Base-by-base conservation (phyloP, 2,888 invertebrate genomes). In the Agonopterix heracliana region DNA sequence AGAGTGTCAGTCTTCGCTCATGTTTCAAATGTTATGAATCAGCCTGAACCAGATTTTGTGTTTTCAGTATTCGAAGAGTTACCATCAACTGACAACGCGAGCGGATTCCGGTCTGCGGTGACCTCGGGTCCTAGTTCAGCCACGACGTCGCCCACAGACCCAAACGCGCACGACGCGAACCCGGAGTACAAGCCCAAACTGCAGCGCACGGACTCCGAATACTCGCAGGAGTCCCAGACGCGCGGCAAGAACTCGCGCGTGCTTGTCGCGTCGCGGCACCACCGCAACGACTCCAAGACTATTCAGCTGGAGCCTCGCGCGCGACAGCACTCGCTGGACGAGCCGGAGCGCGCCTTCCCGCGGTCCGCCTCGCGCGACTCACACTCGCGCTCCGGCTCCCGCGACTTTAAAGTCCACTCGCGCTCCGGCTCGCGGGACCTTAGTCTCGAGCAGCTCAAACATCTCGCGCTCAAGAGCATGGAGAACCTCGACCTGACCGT, bases 11-110 rank as follows among this genome's bases (percentile, higher is more conserved):
- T 26, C 5, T 26, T 3, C 7, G 26, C 7, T 26, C 3, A 26
- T 3, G 26, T 26, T 26, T 26, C 26, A 26, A 26, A 26, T 26
- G 26, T 26, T 26, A 26, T 26, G 0, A 26, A 26, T 26, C 26
- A 26, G n/a, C 26, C 26, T 26, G 1, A 26, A 26, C 26, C 26
- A 26, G 5, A 26, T 26, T 26, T n/a, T 46, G 2, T 46, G 41
- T 51, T 66, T 75, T 0, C 69, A 95, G 94, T 95, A 50, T 95
- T 95, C 72, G 94, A 94, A 67, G 95, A 95, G 68, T 91, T 93
- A 52, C 90, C 91, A 41, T 89, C 89, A 0, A 79, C 87, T 11
- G 89, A 90, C 53, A 89, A 90, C 75, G 81, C 88, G 50, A 86
- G 86, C 64, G 89, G 82, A 0, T 81, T 82, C 64, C 73, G 86